Conservation (phyloP, 2,113 vertebrate genomes). For the Trichomycterus rosablanca region DNA sequence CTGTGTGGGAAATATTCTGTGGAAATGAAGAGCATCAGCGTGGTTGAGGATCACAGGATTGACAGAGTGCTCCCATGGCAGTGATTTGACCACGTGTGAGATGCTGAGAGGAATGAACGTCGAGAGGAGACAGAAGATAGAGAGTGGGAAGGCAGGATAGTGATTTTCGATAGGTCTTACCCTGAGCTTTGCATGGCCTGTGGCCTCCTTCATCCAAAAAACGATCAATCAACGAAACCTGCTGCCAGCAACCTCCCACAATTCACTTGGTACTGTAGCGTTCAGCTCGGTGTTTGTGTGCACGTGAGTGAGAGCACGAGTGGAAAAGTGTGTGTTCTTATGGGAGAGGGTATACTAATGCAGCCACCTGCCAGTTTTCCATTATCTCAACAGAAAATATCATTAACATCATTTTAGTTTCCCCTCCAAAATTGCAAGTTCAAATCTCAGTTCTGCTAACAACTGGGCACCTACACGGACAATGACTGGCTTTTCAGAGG, state of each 20-base stretch:
- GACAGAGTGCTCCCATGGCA: conserved; percentile 10
- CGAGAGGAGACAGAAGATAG: neutral
- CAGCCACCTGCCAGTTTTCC: too few species aligned
- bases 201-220: conserved; percentile 50
- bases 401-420: too few species aligned
- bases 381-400: too few species aligned
- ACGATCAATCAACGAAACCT: conserved; percentile 59
- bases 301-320: conserved; percentile 38
- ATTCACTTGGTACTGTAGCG: conserved; percentile 50
- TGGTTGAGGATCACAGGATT: conserved; percentile 1
- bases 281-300: conserved; percentile 35
- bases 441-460: too few species aligned
- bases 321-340: conserved; percentile 43
- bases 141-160: conserved; percentile 41
- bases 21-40: neutral
- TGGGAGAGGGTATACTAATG: too few species aligned
- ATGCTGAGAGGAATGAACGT: conserved; percentile 19
- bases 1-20: too few species aligned
- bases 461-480: too few species aligned
- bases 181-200: conserved; percentile 59
- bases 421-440: too few species aligned
- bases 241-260: conserved; percentile 58
- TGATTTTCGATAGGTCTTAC: conserved; percentile 72
- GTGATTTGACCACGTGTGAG: conserved; percentile 19
- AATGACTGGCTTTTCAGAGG: too few species aligned